Base-by-base conservation (phyloP, 2,888 invertebrate genomes). In the Noctua janthe region DNA sequence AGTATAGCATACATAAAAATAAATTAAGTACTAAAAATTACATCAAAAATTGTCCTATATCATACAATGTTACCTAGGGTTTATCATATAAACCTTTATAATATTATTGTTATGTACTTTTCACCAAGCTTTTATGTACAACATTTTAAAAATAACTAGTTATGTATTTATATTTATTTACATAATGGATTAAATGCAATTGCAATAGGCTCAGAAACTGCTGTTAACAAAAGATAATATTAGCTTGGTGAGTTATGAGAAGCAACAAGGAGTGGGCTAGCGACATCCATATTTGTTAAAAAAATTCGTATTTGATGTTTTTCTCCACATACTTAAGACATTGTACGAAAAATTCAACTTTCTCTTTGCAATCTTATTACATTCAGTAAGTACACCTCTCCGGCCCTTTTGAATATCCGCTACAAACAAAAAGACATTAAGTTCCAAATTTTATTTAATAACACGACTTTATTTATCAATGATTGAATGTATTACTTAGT, bases 1-100 rank as follows among this genome's bases (percentile, higher is more conserved):
- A 90, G 94, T 94, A 95, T 93, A 95, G 92, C 93, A 92, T 94
- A 95, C 93, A 92, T 94, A 93, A 93, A 91, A 96, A 96, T 96
- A 96, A 96, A 94, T 96, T 96, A 96, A 96, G 95, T 96, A 96
- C 96, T 95, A 95, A 95, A 94, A 92, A 88, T 92, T 93, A 92
- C 92, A 91, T 92, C 90, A 91, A 94, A 93, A 93, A 94, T 92
- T 92, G 90, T 91, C 91, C 92, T 94, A 93, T 94, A 93, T 92
- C 83, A 92, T 94, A 94, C 93, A 94, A 89, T 86, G 89, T 92
- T 94, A 92, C 90, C 91, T 92, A 93, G 81, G 95, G 96, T 95
- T 95, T 95, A 96, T 97, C 91, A 92, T 91, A 96, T 96, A 96
- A 96, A 96, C 96, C 95, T 86, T 91, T 91, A 85, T 88, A 88